phyloP scores from a whole-genome alignment of 2,888 invertebrate genomes.

The Drosophila eohydei region DNA sequence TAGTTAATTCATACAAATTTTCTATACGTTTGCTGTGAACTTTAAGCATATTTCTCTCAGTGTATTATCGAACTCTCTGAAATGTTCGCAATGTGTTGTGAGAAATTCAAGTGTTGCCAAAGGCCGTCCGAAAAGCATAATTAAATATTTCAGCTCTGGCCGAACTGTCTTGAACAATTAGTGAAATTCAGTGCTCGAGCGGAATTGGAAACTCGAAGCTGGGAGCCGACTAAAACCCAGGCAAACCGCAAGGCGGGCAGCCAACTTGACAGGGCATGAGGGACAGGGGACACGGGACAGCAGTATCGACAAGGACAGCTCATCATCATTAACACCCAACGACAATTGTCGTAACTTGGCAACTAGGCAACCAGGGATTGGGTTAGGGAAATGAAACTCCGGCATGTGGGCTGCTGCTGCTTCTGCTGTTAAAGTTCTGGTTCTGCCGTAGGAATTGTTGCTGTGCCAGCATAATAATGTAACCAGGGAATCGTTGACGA shows the following conservation, averaged over 20 bases:
- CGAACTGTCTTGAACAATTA: slow-evolving; percentile 61
- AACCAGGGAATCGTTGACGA: slow-evolving; percentile 62
- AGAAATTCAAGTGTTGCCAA: slow-evolving; percentile 24
- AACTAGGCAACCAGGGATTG: slow-evolving; percentile 35
- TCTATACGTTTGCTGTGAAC: no score
- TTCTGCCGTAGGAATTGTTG: slow-evolving; percentile 50
- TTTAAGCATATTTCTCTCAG: background rate
- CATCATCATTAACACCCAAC: slow-evolving; percentile 67
- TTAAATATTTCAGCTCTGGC: slow-evolving; percentile 68
- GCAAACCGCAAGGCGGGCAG: slow-evolving; percentile 25
- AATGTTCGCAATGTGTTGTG: slow-evolving; percentile 11
- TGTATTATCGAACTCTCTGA: background rate
- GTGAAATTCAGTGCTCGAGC: slow-evolving; percentile 44
- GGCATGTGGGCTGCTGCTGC: slow-evolving; percentile 36
- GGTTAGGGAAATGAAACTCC: slow-evolving; percentile 15
- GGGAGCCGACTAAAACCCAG: slow-evolving; percentile 12
- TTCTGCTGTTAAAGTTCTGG: slow-evolving; percentile 30
- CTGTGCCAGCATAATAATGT: slow-evolving; percentile 76
- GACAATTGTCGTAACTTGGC: slow-evolving; percentile 56
- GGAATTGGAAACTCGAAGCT: slow-evolving; percentile 15
- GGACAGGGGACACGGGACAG: background rate
- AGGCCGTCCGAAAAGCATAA: slow-evolving; percentile 59
- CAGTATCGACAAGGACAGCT: slow-evolving; percentile 45
- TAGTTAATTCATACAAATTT: no score
- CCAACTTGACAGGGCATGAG: background rate